Evolutionary conservation across 1,140 invertebrate genomes (phyloP).

Genomic region (Notospermus geniculatus): DNA sequence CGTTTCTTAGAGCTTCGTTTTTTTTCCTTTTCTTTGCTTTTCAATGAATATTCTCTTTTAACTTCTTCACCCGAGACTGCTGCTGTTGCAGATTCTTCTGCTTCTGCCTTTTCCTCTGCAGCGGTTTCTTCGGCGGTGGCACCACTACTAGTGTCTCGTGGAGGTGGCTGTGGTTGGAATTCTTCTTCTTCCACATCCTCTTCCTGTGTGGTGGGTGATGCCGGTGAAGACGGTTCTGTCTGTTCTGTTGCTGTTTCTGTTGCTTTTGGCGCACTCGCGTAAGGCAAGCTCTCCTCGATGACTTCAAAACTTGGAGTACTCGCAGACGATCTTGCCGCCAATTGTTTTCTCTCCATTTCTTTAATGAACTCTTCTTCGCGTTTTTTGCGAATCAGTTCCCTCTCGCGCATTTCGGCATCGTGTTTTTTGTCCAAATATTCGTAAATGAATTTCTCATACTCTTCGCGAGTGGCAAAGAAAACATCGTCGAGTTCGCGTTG

Average conservation of each 20-base stretch:
- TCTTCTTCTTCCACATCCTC: neutral
- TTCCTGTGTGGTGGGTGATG: no score
- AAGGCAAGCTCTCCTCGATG: neutral
- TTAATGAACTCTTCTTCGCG: neutral
- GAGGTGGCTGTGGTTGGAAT: neutral
- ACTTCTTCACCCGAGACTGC: neutral
- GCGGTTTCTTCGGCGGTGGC: no score
- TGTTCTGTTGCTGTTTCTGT: constrained; percentile 3
- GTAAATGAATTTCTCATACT: neutral
- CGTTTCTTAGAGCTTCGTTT: neutral
- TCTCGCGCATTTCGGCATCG: neutral
- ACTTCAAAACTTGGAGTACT: constrained; percentile 5
- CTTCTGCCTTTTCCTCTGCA: no score
- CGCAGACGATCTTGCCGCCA: neutral
- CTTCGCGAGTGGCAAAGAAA: neutral
- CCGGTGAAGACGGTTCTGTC: no score
- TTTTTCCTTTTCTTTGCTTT: constrained; percentile 7
- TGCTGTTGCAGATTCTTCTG: no score
- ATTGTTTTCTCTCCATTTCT: neutral
- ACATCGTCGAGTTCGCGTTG: neutral
- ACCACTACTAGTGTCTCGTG: constrained; percentile 4
- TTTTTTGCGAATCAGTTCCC: neutral
- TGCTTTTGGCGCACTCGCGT: neutral
- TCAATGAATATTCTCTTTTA: neutral
- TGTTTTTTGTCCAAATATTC: neutral